phyloP scores from a whole-genome alignment of 2,113 vertebrate genomes.

The Suricata suricatta region DNA sequence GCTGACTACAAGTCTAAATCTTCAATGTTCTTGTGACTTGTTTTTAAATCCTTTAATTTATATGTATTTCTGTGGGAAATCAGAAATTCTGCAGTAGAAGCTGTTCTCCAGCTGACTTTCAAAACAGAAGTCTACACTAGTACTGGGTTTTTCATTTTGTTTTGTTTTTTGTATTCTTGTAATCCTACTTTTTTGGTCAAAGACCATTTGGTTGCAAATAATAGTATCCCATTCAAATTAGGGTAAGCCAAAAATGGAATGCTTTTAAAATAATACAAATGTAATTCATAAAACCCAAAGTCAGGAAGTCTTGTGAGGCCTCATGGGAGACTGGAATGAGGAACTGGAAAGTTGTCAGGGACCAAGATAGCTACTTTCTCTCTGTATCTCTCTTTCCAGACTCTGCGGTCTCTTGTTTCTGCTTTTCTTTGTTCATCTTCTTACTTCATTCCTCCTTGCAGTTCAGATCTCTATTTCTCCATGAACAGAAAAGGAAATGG shows the following conservation, averaged over 20 bases:
- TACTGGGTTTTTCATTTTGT: conserved; percentile 48
- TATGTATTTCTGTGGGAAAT: conserved; percentile 70
- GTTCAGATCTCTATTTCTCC: not conserved
- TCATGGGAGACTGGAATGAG: conserved; percentile 52
- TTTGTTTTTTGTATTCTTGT: conserved; percentile 71
- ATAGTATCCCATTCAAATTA: conserved; percentile 68
- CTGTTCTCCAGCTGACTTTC: conserved; percentile 48
- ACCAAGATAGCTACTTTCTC: conserved; percentile 56
- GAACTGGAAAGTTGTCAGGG: conserved; percentile 59
- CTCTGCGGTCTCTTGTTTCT: not conserved
- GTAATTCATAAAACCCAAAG: conserved; percentile 68
- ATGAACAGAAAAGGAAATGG: not conserved
- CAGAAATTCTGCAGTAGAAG: conserved; percentile 55
- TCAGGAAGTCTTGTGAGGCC: conserved; percentile 68
- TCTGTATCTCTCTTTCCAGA: conserved; percentile 26
- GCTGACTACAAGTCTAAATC: conserved; percentile 45
- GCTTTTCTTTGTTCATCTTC: conserved; percentile 26
- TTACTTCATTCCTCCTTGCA: not conserved
- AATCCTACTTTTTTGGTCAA: conserved; percentile 58
- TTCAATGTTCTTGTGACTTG: conserved; percentile 64
- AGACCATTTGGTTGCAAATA: conserved; percentile 71
- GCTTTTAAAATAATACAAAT: conserved; percentile 69
- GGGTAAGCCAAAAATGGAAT: conserved; percentile 61
- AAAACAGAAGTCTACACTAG: conserved; percentile 63
- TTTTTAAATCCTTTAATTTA: conserved; percentile 73